A percentile compares a stretch with the other conserved stretches of the same genome.
These are phyloP conservation scores for Dinocampus coccinellae DNA, from an alignment of 2,888 invertebrate genomes.

Conservation along the genomic window DNA sequence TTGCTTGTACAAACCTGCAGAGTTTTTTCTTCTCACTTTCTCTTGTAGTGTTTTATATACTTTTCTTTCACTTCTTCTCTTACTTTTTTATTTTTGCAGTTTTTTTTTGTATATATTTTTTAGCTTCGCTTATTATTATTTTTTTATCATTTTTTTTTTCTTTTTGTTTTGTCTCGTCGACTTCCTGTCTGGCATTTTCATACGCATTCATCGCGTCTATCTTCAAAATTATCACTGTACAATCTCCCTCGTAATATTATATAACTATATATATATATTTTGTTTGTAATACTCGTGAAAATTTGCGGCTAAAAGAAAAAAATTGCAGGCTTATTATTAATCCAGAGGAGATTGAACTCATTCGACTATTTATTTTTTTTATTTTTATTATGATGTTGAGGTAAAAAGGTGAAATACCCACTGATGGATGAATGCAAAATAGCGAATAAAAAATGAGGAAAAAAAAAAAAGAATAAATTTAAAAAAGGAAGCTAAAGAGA, in stretches of 20 bases:
- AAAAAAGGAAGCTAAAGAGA: too few relatives aligned
- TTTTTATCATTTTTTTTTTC: constrained; percentile 1
- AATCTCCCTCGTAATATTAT: background rate
- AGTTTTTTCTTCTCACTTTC: constrained; percentile 16
- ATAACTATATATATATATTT: background rate
- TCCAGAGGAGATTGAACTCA: constrained; percentile 40
- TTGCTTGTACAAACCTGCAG: background rate
- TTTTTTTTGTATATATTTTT: background rate
- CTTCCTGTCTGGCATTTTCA: background rate
- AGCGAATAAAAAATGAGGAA: too few relatives aligned
- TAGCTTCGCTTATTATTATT: too few relatives aligned
- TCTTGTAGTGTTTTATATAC: background rate
- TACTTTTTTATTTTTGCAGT: constrained; percentile 14
- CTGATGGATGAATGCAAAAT: too few relatives aligned
- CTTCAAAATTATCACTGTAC: background rate
- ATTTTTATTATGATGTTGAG: too few relatives aligned
- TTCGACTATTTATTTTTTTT: constrained; percentile 36
- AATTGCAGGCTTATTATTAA: constrained; percentile 44
- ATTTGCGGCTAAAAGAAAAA: too few relatives aligned
- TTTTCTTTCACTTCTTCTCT: background rate
- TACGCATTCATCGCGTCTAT: background rate
- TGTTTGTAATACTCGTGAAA: constrained; percentile 24
- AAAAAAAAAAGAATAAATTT: too few relatives aligned
- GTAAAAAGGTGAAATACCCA: too few relatives aligned
- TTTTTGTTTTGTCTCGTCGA: background rate